phyloP scores from a whole-genome alignment of 2,888 invertebrate species.

The Cantharis flavilabris region DNA sequence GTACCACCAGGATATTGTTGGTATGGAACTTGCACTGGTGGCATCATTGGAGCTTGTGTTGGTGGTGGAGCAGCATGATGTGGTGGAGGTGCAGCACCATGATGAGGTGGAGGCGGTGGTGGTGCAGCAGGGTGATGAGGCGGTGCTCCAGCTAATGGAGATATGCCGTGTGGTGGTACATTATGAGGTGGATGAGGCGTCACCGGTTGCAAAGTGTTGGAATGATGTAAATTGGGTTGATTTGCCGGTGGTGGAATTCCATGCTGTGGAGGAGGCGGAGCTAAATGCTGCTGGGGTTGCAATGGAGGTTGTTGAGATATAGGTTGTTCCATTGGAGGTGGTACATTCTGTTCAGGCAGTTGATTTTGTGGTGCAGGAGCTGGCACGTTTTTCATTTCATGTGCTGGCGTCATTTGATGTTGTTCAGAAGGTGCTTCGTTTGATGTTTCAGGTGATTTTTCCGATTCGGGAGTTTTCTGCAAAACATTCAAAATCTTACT shows the following conservation, averaged over 20 bases:
- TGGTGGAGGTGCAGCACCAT: slow-evolving; percentile 40
- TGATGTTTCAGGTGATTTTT: slow-evolving; percentile 16
- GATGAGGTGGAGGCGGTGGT: slow-evolving; percentile 27
- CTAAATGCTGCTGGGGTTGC: slow-evolving; percentile 32
- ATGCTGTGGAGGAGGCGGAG: slow-evolving; percentile 20
- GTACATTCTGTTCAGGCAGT: slow-evolving; percentile 16
- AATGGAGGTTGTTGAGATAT: slow-evolving; percentile 28
- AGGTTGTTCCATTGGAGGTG: slow-evolving; percentile 12
- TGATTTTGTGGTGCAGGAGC: slow-evolving; percentile 27
- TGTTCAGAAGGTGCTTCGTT: slow-evolving; percentile 24
- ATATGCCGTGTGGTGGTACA: slow-evolving; percentile 29
- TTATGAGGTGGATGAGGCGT: slow-evolving; percentile 30
- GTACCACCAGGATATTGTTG: slow-evolving; percentile 52
- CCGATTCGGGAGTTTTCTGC: slow-evolving; percentile 10
- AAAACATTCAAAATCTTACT: not conserved
- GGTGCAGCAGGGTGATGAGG: slow-evolving; percentile 27
- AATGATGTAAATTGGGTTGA: slow-evolving; percentile 29
- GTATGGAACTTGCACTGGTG: slow-evolving; percentile 51
- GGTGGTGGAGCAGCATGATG: slow-evolving; percentile 46
- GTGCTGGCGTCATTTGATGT: slow-evolving; percentile 22
- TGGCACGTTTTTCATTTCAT: slow-evolving; percentile 13
- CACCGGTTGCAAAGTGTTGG: slow-evolving; percentile 28
- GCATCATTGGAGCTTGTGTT: slow-evolving; percentile 52
- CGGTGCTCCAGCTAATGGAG: slow-evolving; percentile 34
- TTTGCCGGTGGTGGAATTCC: slow-evolving; percentile 29